Evolutionary conservation across 1,140 invertebrate species (phyloP).

Genomic region (Octopus sinensis): DNA sequence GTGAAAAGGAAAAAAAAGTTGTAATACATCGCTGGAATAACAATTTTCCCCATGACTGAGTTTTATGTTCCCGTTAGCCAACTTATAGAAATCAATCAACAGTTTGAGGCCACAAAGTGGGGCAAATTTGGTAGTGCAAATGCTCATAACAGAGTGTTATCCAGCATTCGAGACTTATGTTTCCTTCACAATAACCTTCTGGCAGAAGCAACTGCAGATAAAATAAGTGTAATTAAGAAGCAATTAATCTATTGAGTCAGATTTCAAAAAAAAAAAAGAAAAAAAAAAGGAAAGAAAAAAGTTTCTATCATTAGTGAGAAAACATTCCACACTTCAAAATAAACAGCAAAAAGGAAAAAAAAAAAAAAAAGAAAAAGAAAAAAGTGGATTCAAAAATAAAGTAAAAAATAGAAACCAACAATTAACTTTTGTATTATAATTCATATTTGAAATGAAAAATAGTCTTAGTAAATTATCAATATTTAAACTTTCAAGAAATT

Average conservation of each 20-base stretch:
- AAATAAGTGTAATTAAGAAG: not conserved
- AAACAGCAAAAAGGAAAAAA: not conserved
- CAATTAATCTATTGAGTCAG: not conserved
- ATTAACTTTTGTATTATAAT: no score
- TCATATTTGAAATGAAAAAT: no score
- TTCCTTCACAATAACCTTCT: not conserved
- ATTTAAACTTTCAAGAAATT: no score
- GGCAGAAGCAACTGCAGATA: constrained; percentile 8
- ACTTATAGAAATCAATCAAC: no score
- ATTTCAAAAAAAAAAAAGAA: constrained; percentile 2
- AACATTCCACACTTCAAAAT: not conserved
- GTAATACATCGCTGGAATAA: no score
- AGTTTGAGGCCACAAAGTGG: not conserved
- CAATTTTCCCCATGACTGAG: no score
- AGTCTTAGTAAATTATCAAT: no score
- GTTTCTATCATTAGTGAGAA: not conserved
- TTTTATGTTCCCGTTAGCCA: no score
- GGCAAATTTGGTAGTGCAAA: not conserved
- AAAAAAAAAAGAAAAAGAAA: not conserved
- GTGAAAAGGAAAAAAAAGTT: no score
- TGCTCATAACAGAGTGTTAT: not conserved
- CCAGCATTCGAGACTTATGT: not conserved
- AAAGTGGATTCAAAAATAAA: not conserved
- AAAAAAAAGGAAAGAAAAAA: not conserved
- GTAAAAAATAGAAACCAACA: no score